Percentiles rank a stretch among this genome's conserved stretches.
These are phyloP conservation scores for Cephalopholis sonnerati DNA, from an alignment of 2,113 vertebrate genomes.

Conservation along the genomic window DNA sequence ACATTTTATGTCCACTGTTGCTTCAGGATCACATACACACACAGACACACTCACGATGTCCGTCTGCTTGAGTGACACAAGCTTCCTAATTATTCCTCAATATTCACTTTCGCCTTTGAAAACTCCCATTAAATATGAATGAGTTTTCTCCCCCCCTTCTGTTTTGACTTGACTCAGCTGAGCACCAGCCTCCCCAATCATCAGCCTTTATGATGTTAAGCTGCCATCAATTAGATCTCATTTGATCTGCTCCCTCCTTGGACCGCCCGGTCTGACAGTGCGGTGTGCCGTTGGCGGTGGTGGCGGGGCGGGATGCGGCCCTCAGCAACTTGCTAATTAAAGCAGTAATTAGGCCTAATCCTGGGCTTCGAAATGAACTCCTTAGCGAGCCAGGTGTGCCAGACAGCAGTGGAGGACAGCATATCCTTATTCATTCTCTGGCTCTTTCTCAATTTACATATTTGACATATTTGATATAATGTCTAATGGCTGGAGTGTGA, in stretches of 20 bases:
- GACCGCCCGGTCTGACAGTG: conserved; percentile 67
- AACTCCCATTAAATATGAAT: conserved; percentile 69
- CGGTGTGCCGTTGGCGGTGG: conserved; percentile 56
- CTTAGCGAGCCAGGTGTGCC: conserved; percentile 79
- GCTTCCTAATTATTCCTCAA: conserved; percentile 45
- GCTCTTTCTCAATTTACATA: conserved; percentile 25
- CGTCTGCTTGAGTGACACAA: conserved; percentile 26
- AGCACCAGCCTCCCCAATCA: conserved; percentile 66
- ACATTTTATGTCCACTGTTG: background rate
- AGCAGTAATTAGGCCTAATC: conserved; percentile 81
- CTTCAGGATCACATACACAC: background rate
- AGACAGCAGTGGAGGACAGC: conserved; percentile 46
- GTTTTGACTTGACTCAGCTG: conserved; percentile 54
- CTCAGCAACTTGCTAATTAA: conserved; percentile 80
- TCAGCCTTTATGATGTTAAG: conserved; percentile 78
- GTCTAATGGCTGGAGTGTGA: conserved; percentile 29
- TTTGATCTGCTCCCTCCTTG: conserved; percentile 74
- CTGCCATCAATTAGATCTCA: conserved; percentile 79
- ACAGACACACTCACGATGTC: background rate
- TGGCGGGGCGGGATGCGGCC: conserved; percentile 70
- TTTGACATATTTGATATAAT: conserved; percentile 9
- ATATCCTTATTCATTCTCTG: conserved; percentile 35
- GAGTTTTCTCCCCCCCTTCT: conserved; percentile 18
- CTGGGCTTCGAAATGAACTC: conserved; percentile 75
- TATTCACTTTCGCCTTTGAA: conserved; percentile 52